These are phyloP conservation scores for Dipodomys spectabilis DNA, from an alignment of 2,113 vertebrate genomes.

Conservation along the genomic window DNA sequence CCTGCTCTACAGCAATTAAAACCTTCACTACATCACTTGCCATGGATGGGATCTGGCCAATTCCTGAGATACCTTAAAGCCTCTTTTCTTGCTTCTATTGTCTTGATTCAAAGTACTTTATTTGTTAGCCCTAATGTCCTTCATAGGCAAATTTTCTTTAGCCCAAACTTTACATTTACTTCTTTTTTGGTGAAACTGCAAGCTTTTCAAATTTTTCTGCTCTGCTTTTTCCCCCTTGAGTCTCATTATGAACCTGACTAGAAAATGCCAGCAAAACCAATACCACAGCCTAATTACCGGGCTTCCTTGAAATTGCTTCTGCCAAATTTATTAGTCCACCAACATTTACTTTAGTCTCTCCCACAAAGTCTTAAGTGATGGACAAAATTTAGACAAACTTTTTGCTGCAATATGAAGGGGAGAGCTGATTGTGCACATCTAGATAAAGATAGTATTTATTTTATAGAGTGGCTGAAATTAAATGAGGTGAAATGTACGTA, in stretches of 20 bases:
- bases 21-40: too few species aligned
- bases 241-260: background rate
- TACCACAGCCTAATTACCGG: background rate
- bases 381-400: too few species aligned
- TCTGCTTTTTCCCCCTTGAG: background rate
- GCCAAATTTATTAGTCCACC: background rate
- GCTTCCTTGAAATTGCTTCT: background rate
- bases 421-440: background rate
- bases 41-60: too few species aligned
- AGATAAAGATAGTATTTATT: slow-evolving; percentile 22
- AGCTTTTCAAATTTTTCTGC: background rate
- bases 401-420: too few species aligned
- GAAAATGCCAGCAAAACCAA: background rate
- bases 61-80: too few species aligned
- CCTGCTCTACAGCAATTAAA: too few species aligned
- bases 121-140: too few species aligned
- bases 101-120: too few species aligned
- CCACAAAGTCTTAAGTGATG: background rate
- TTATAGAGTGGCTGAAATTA: background rate
- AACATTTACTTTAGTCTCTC: background rate
- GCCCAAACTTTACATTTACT: too few species aligned
- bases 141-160: too few species aligned
- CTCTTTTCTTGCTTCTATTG: too few species aligned
- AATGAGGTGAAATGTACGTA: slow-evolving; percentile 48
- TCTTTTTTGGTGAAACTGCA: too few species aligned